Percentiles rank a stretch among this genome's conserved stretches.
These are phyloP conservation scores for Automeris io DNA, from an alignment of 2,888 invertebrate genomes.

Conservation along the genomic window DNA sequence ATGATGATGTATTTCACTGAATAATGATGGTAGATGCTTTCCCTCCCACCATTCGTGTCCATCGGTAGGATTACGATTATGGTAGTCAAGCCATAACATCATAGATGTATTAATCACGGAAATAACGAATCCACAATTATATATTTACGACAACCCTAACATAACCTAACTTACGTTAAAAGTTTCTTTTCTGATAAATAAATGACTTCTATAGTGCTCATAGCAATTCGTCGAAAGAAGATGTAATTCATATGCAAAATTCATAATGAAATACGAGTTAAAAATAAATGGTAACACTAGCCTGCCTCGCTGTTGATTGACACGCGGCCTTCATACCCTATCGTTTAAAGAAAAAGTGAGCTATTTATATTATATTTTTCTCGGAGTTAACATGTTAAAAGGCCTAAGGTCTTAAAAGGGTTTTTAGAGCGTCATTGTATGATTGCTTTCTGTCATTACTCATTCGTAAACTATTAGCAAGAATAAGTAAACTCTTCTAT, in stretches of 20 bases:
- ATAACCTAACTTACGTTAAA: neutral
- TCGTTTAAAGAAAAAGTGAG: neutral
- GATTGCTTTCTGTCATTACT: neutral
- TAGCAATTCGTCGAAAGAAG: neutral
- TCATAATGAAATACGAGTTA: neutral
- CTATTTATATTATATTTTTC: neutral
- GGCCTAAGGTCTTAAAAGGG: neutral
- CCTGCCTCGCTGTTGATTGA: neutral
- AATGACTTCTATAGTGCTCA: neutral
- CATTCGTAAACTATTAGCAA: neutral
- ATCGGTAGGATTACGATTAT: too few species aligned
- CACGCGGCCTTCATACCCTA: neutral
- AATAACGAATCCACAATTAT: too few species aligned
- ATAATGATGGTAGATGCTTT: too few species aligned
- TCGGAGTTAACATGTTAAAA: neutral
- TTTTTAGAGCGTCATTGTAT: neutral
- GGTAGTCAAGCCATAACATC: too few species aligned
- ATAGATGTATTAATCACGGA: too few species aligned
- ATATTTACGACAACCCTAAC: too few species aligned
- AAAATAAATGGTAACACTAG: neutral
- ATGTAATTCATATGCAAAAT: neutral
- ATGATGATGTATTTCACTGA: too few species aligned
- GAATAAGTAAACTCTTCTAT: too few species aligned
- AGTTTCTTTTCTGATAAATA: neutral
- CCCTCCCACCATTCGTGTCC: too few species aligned